phyloP scores from a whole-genome alignment of 2,888 invertebrate genomes.

The Apomyelois bistriatella region DNA sequence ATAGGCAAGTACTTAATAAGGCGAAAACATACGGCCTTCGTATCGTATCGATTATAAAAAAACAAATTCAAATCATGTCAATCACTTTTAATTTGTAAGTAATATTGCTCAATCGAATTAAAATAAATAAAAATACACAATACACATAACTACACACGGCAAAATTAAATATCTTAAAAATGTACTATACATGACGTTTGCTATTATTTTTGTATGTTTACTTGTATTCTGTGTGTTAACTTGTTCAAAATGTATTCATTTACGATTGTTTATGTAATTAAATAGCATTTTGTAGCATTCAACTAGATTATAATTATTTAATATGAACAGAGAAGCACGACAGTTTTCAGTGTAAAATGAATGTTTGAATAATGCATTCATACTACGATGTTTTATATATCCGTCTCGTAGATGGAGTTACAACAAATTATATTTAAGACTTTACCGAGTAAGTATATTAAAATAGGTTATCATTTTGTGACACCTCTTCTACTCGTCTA shows the following conservation, averaged over 20 bases:
- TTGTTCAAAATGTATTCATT: background rate
- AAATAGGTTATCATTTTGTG: conserved; percentile 30
- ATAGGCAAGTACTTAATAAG: no score
- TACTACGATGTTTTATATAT: background rate
- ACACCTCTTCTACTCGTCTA: conserved; percentile 34
- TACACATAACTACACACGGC: conserved; percentile 55
- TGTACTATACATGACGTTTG: conserved; percentile 27
- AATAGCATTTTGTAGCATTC: background rate
- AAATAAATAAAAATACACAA: conserved; percentile 72
- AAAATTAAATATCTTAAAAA: conserved; percentile 48
- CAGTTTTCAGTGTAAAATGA: background rate
- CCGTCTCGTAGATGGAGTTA: conserved; percentile 26
- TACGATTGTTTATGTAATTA: background rate
- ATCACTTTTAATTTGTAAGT: conserved; percentile 68
- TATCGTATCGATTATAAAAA: background rate
- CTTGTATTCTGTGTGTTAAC: background rate
- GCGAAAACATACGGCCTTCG: no score
- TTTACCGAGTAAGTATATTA: conserved; percentile 33
- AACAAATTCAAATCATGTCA: conserved; percentile 47
- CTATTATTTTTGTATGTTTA: conserved; percentile 23
- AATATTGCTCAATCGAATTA: conserved; percentile 75
- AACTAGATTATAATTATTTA: background rate
- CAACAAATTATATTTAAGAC: conserved; percentile 28
- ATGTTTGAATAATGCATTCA: background rate
- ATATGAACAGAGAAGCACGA: background rate